A percentile compares a stretch with the other conserved stretches of the same genome.
Evolutionary conservation across 2,113 vertebrate species (phyloP).

Genomic region (Leptosomus discolor): DNA sequence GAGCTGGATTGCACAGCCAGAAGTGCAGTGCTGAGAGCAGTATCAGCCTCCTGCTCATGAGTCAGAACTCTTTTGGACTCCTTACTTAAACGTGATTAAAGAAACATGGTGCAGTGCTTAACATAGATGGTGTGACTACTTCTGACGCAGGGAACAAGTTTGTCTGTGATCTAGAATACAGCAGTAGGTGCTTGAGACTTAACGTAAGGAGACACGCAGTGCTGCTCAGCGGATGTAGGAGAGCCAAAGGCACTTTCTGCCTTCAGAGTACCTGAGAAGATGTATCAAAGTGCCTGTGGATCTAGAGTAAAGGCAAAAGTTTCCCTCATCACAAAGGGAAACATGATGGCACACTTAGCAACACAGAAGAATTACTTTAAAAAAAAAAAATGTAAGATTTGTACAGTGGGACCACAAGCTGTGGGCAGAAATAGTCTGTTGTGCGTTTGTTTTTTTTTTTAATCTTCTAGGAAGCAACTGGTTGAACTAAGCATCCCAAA

Average conservation of each 20-base stretch:
- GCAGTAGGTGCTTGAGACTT: neutral
- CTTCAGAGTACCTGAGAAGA: neutral
- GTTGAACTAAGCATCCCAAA: neutral
- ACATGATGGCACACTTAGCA: neutral
- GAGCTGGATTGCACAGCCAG: neutral
- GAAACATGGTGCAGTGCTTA: neutral
- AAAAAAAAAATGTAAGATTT: neutral
- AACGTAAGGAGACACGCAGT: neutral
- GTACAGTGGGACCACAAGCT: neutral
- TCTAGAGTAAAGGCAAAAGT: neutral
- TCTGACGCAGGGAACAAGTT: neutral
- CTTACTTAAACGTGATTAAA: neutral
- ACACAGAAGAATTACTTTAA: neutral
- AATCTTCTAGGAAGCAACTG: neutral
- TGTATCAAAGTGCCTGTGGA: neutral
- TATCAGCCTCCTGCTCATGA: neutral
- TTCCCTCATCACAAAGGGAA: neutral
- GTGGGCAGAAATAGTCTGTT: neutral
- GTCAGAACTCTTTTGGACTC: neutral
- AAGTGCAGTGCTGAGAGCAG: neutral
- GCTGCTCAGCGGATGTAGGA: neutral
- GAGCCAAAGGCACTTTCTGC: neutral
- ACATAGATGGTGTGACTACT: neutral
- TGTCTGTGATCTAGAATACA: neutral
- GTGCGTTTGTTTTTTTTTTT: too few relatives aligned